Conservation (phyloP, 1,140 invertebrate genomes). For the Phocides pigmalion region DNA sequence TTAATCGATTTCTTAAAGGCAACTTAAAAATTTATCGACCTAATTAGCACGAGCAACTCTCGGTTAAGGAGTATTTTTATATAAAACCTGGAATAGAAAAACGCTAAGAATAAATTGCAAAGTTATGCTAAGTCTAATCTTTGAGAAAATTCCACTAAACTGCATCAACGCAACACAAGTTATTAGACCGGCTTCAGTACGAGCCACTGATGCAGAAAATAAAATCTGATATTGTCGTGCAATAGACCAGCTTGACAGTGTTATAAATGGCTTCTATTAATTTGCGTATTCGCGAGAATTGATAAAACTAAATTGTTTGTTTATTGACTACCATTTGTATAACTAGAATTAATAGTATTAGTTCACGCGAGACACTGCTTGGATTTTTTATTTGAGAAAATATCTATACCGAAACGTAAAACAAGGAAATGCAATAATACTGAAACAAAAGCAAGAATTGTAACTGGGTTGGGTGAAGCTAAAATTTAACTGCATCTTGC, state of each 20-base stretch:
- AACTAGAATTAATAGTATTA: too few species aligned
- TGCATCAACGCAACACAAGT: conserved; percentile 20
- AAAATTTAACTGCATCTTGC: too few species aligned
- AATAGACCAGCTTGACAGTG: conserved; percentile 14
- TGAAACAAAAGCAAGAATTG: too few species aligned
- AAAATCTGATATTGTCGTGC: conserved; percentile 28
- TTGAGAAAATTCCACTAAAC: conserved; percentile 20
- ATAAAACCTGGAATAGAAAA: neutral
- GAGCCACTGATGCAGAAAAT: conserved; percentile 33
- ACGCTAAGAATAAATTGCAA: conserved; percentile 11
- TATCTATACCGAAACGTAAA: too few species aligned
- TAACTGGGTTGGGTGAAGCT: too few species aligned
- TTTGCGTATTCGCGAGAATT: conserved; percentile 20
- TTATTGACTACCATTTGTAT: neutral
- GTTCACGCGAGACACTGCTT: too few species aligned
- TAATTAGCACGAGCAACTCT: too few species aligned
- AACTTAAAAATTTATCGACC: too few species aligned
- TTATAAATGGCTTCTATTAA: conserved; percentile 32
- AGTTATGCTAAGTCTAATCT: conserved; percentile 18
- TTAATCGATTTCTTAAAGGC: too few species aligned
- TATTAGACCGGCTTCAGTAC: conserved; percentile 29
- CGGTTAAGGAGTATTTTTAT: too few species aligned
- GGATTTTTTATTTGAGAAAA: too few species aligned
- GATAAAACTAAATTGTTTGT: neutral
- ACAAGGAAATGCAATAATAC: too few species aligned